Evolutionary conservation across 2,797 vertebrate genomes (phyloP), one percentile per base, ranked within the genome.

Genomic region (Orientallactaga sibirica): DNA sequence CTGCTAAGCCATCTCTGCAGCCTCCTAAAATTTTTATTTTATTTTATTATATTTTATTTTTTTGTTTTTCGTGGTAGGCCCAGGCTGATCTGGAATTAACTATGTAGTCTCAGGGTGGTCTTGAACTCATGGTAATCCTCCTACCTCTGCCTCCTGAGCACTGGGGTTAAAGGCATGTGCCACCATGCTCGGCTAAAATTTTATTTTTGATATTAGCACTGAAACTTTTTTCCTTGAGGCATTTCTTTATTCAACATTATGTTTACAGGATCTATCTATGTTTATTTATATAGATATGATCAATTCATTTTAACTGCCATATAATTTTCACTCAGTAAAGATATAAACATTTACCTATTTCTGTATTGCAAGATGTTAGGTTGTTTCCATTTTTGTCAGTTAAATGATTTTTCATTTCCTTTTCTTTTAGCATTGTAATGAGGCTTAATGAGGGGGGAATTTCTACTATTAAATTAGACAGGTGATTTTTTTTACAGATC

Each of bases 391-490:
- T 83, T 86, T 41, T 2, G 4, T 64, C 83, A 91, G 64, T 7
- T n/a, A 68, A 75, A n/a, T 92, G 80, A 55, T 83, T 95, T 92
- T 84, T 9, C 27, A 15, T 93, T 88, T 90, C 27, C 18, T 93
- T 88, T 90, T 79, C 24, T 61, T 95, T 89, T 77, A 81, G 20
- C 20, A n/a, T 80, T 93, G 74, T 77, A 66, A 66, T 27, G 15
- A 74, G 19, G 19, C 27, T 67, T 84, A 33, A 11, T 73, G 74
- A 71, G 15, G 61, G 9, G 27, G 66, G 66, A 37, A 37, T 66
- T 11, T 76, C 74, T 71, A 0, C 86, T 78, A 75, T 71, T 90
- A 92, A 88, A 52, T 83, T 52, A 86, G 61, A 37, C 33, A 79
- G 33, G 4, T 48, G 7, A 55, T 93, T 7, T 52, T 7, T 52